These are phyloP conservation scores for Chrysomela aeneicollis DNA, from an alignment of 2,888 invertebrate species.

Conservation along the genomic window DNA sequence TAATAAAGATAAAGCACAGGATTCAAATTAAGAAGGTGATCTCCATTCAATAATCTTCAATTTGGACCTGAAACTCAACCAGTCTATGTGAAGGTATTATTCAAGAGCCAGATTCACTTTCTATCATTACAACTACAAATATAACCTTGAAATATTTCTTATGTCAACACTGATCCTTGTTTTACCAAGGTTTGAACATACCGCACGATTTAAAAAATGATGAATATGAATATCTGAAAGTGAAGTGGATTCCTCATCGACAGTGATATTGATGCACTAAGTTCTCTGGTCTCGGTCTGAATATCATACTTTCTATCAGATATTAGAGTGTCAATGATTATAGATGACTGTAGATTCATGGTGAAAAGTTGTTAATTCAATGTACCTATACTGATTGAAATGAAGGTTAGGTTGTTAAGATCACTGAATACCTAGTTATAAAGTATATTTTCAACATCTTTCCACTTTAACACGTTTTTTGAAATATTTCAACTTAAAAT, in stretches of 20 bases:
- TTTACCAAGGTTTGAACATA: background rate
- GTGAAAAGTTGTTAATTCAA: background rate
- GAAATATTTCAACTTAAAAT: no score
- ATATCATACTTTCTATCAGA: conserved; percentile 44
- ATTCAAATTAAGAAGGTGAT: background rate
- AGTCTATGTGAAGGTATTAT: background rate
- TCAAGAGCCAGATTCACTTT: conserved; percentile 1
- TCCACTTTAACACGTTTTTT: no score
- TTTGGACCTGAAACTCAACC: background rate
- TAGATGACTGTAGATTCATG: background rate
- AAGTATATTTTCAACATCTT: no score
- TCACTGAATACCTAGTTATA: no score
- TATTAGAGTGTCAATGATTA: conserved; percentile 7
- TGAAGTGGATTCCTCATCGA: background rate
- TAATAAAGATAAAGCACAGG: background rate
- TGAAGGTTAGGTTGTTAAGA: no score
- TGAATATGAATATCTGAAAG: background rate
- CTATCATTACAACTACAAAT: background rate
- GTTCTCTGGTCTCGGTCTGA: conserved; percentile 41
- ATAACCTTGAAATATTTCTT: conserved; percentile 2
- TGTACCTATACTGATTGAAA: no score
- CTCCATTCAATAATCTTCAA: background rate
- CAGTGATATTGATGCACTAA: conserved; percentile 15
- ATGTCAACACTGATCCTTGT: conserved; percentile 5
- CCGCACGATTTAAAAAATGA: background rate